These are phyloP conservation scores for Ceratoteleas bidentatus DNA, from an alignment of 1,140 invertebrate genomes.

Conservation along the genomic window DNA sequence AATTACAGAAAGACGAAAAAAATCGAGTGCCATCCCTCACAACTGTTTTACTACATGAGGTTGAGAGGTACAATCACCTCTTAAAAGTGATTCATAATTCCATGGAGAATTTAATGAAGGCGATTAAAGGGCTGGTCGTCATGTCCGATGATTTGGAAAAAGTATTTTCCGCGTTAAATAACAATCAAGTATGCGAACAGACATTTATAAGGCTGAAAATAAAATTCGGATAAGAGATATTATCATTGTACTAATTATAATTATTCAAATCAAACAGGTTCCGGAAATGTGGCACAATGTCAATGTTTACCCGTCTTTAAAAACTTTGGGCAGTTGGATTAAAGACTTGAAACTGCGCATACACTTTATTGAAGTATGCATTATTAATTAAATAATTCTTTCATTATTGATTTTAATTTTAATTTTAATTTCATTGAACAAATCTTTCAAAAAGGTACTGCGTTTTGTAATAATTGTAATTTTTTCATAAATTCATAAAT, in stretches of 20 bases:
- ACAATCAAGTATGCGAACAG: constrained; percentile 84
- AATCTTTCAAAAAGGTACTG: too few relatives aligned
- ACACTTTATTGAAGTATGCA: constrained; percentile 87
- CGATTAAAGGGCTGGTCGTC: constrained; percentile 92
- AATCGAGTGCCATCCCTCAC: constrained; percentile 89
- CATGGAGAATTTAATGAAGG: constrained; percentile 89
- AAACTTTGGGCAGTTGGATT: constrained; percentile 91
- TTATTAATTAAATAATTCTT: too few relatives aligned
- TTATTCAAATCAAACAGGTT: too few relatives aligned
- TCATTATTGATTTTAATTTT: too few relatives aligned
- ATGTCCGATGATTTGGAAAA: constrained; percentile 93
- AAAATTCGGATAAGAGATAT: too few relatives aligned
- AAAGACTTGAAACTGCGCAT: constrained; percentile 89
- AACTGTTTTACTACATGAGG: constrained; percentile 92
- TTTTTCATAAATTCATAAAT: too few relatives aligned
- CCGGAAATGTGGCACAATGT: constrained; percentile 89
- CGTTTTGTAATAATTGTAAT: too few relatives aligned
- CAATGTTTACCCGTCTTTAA: constrained; percentile 92
- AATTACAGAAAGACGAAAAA: constrained; percentile 83
- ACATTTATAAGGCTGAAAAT: too few relatives aligned
- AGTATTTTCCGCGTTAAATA: constrained; percentile 88
- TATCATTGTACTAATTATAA: too few relatives aligned
- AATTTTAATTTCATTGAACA: too few relatives aligned
- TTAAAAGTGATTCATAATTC: constrained; percentile 87
- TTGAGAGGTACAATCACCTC: constrained; percentile 91